A percentile compares a stretch with the other conserved stretches of the same genome.
Evolutionary conservation across 2,797 vertebrate genomes (phyloP).

Genomic region (Oreortyx pictus): DNA sequence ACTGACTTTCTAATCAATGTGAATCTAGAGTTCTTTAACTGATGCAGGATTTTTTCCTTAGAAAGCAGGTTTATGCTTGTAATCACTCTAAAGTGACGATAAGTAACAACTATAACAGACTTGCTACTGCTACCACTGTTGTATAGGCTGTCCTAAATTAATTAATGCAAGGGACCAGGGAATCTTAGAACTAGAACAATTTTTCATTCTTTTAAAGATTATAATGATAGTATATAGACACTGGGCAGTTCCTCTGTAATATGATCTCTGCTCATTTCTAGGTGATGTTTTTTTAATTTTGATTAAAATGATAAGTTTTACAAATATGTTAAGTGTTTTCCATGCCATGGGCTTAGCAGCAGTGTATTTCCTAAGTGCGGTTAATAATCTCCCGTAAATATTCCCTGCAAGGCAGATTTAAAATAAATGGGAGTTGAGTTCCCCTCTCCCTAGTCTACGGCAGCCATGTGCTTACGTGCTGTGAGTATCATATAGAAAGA

Average conservation of each 20-base stretch:
- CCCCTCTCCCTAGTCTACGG: not conserved
- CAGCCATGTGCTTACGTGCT: not conserved
- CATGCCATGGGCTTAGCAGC: not conserved
- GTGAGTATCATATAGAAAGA: not conserved
- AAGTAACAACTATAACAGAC: slow-evolving; percentile 14
- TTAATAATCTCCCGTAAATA: not conserved
- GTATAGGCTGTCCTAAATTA: not conserved
- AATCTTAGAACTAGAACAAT: not conserved
- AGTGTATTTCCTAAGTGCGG: not conserved
- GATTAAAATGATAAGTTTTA: not conserved
- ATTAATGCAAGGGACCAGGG: not conserved
- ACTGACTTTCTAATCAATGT: slow-evolving; percentile 45
- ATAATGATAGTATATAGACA: not conserved
- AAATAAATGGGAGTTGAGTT: not conserved
- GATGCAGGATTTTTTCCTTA: slow-evolving; percentile 39
- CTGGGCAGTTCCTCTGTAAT: not conserved
- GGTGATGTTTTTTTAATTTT: not conserved
- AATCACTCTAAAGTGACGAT: slow-evolving; percentile 18
- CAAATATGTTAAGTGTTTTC: not conserved
- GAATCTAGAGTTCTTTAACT: slow-evolving; percentile 33
- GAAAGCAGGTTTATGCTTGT: slow-evolving; percentile 47
- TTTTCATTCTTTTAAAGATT: not conserved
- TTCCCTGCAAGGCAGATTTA: not conserved
- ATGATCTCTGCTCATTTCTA: not conserved
- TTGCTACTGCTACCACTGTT: not conserved